These are phyloP conservation scores for Seriola rivoliana DNA, from an alignment of 2,113 vertebrate genomes.

Conservation along the genomic window DNA sequence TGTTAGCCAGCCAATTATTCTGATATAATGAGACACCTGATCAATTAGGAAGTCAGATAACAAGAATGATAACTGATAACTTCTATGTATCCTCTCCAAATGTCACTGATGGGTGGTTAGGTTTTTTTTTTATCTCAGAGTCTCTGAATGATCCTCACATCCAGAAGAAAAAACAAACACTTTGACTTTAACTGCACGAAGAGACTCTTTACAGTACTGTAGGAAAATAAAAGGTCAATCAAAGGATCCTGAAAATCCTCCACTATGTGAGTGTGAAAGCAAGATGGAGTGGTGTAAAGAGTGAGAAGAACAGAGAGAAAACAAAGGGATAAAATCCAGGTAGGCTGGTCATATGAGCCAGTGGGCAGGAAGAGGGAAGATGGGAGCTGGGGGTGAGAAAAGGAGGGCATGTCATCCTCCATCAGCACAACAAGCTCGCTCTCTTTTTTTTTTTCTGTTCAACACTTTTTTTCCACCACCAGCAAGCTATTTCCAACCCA, in stretches of 20 bases:
- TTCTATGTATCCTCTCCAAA: background rate
- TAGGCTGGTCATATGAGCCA: conserved; percentile 30
- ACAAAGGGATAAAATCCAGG: conserved; percentile 29
- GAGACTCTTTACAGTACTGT: background rate
- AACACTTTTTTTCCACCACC: conserved; percentile 81
- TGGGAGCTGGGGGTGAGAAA: conserved; percentile 72
- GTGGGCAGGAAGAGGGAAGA: conserved; percentile 28
- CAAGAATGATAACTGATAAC: background rate
- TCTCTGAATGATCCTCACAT: background rate
- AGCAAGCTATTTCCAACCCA: conserved; percentile 89
- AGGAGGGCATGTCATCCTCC: conserved; percentile 90
- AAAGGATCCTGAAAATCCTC: background rate
- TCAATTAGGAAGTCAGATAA: background rate
- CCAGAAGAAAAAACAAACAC: no score
- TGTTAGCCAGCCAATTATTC: background rate
- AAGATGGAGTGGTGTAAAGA: conserved; percentile 12
- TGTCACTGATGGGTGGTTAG: no score
- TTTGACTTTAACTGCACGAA: background rate
- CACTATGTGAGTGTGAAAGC: conserved; percentile 1
- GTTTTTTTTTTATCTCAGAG: no score
- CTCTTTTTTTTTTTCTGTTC: conserved; percentile 48
- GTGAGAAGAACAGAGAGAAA: background rate
- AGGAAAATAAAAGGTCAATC: background rate
- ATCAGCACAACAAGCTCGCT: conserved; percentile 71
- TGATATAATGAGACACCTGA: background rate